Conservation (phyloP, 1,140 invertebrate genomes). For the Danaus plexippus region DNA sequence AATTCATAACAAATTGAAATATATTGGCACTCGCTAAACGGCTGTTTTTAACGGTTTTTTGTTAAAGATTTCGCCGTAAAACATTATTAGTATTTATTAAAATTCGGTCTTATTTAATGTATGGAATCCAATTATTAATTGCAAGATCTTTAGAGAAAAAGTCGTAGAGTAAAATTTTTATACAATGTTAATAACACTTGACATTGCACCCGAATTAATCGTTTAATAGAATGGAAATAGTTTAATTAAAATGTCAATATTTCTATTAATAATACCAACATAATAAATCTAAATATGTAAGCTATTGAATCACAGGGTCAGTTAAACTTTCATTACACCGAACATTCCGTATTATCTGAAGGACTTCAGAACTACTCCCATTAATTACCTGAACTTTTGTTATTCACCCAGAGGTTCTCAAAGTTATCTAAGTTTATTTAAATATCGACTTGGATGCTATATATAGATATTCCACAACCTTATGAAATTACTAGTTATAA, state of each 20-base stretch:
- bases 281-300: no score
- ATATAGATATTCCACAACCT: no score
- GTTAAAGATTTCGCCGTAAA: neutral
- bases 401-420: conserved; percentile 2
- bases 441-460: no score
- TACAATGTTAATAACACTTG: no score
- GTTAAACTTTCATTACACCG: conserved; percentile 11
- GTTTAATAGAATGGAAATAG: conserved; percentile 10
- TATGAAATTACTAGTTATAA: no score
- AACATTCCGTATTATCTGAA: conserved; percentile 28
- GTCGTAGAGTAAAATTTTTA: no score
- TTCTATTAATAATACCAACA: no score
- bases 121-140: no score
- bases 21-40: conserved; percentile 16
- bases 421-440: no score
- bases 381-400: conserved; percentile 22
- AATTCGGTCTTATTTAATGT: no score
- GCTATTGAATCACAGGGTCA: no score
- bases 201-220: neutral
- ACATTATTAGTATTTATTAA: neutral
- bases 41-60: neutral
- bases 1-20: conserved; percentile 32
- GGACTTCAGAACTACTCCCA: conserved; percentile 21
- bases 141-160: no score
- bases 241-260: conserved; percentile 4